Conservation (phyloP, 2,888 invertebrate genomes). For the Lampropteryx suffumata region DNA sequence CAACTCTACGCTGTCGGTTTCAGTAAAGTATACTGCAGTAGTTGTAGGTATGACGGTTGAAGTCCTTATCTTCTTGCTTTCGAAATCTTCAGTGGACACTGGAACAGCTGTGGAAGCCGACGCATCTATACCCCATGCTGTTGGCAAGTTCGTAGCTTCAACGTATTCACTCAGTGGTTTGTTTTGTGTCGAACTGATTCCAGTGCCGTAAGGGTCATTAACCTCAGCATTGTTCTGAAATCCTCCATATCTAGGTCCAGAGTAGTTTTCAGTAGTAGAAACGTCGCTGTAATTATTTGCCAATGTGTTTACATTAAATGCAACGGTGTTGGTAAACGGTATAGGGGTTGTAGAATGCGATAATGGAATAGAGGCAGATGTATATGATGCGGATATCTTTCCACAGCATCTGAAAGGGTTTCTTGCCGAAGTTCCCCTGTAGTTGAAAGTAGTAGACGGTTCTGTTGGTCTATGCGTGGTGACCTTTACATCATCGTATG, state of each 20-base stretch:
- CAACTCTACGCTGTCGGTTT: constrained; percentile 69
- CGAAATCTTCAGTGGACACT: constrained; percentile 57
- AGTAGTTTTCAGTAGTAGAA: constrained; percentile 60
- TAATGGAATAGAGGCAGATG: constrained; percentile 58
- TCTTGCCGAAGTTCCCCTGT: constrained; percentile 53
- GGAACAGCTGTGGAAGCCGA: constrained; percentile 56
- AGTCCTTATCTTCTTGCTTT: constrained; percentile 68
- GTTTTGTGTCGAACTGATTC: constrained; percentile 65
- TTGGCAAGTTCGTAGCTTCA: constrained; percentile 70
- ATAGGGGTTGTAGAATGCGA: constrained; percentile 52
- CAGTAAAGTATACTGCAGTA: constrained; percentile 64
- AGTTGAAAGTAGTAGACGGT: constrained; percentile 48
- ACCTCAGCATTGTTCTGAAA: constrained; percentile 71
- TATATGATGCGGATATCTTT: constrained; percentile 74
- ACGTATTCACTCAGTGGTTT: constrained; percentile 74
- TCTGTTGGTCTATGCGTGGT: constrained; percentile 46
- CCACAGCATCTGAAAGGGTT: constrained; percentile 70
- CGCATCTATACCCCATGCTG: constrained; percentile 71
- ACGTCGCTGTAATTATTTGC: constrained; percentile 49
- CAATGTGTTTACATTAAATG: constrained; percentile 52
- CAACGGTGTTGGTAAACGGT: constrained; percentile 74
- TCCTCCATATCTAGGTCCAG: constrained; percentile 61
- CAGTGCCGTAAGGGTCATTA: constrained; percentile 72
- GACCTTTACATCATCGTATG: constrained; percentile 43
- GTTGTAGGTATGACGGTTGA: constrained; percentile 54